Conservation (phyloP, 2,888 invertebrate species). For the Oligia latruncula region DNA sequence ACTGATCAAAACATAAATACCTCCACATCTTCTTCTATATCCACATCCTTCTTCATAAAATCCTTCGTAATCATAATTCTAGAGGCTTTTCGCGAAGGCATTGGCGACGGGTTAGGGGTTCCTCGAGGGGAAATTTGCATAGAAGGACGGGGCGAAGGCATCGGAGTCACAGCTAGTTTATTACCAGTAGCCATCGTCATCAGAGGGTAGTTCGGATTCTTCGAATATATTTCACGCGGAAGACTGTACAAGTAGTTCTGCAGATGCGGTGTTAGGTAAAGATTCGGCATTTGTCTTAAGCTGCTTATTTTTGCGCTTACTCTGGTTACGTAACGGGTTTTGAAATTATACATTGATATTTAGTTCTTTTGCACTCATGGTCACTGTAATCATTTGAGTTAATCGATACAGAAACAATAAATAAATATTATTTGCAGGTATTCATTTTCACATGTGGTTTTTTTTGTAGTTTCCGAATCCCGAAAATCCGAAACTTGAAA, state of each 20-base stretch:
- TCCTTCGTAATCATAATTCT: conserved; percentile 74
- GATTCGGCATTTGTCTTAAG: conserved; percentile 61
- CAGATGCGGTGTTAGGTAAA: conserved; percentile 59
- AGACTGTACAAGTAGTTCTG: conserved; percentile 64
- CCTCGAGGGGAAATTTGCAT: conserved; percentile 52
- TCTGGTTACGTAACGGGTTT: conserved; percentile 31
- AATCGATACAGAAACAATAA: neutral
- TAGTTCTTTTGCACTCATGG: conserved; percentile 15
- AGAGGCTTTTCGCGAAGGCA: conserved; percentile 61
- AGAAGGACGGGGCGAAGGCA: conserved; percentile 63
- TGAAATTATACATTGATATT: conserved; percentile 45
- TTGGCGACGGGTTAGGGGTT: conserved; percentile 64
- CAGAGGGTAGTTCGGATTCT: conserved; percentile 60
- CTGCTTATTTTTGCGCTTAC: conserved; percentile 56
- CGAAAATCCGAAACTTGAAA: neutral
- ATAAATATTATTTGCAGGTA: neutral
- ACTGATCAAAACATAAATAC: conserved; percentile 57
- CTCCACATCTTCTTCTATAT: conserved; percentile 76
- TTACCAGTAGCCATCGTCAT: conserved; percentile 49
- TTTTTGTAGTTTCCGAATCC: neutral
- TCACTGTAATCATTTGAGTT: conserved; percentile 1
- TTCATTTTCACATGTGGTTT: neutral
- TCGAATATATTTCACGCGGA: conserved; percentile 53
- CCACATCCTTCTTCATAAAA: conserved; percentile 79
- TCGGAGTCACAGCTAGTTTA: conserved; percentile 57